Evolutionary conservation across 2,113 vertebrate species (phyloP).

Genomic region (Harpagus bidentatus): DNA sequence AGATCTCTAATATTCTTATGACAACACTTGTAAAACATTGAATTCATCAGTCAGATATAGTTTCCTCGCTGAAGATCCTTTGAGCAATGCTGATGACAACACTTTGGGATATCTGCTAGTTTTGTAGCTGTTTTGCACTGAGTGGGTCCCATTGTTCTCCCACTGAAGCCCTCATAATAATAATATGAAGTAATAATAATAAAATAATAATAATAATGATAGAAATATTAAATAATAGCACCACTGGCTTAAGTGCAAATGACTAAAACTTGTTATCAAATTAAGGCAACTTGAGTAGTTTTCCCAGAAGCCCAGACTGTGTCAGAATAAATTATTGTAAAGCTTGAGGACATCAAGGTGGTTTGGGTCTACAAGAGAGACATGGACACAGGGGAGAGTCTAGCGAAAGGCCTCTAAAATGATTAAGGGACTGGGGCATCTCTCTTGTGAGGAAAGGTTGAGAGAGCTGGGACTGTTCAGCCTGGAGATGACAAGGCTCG

Average conservation of each 20-base stretch:
- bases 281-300: background rate
- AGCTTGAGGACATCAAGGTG: background rate
- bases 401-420: background rate
- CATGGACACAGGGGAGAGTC: background rate
- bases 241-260: background rate
- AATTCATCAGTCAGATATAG: rapidly evolving
- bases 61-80: background rate
- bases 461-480: background rate
- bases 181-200: background rate
- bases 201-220: background rate
- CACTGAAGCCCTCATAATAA: background rate
- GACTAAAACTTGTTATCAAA: background rate
- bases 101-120: background rate
- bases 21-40: background rate
- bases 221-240: background rate
- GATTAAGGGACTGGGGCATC: background rate
- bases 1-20: background rate
- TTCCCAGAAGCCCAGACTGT: background rate
- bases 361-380: background rate
- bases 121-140: background rate
- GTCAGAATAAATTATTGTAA: background rate
- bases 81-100: background rate
- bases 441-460: background rate
- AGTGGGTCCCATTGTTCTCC: background rate
- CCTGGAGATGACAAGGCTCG: background rate